Percentiles rank a stretch among this genome's conserved stretches.
Evolutionary conservation across 2,113 vertebrate genomes (phyloP).

Genomic region (Phaethornis superciliosus): DNA sequence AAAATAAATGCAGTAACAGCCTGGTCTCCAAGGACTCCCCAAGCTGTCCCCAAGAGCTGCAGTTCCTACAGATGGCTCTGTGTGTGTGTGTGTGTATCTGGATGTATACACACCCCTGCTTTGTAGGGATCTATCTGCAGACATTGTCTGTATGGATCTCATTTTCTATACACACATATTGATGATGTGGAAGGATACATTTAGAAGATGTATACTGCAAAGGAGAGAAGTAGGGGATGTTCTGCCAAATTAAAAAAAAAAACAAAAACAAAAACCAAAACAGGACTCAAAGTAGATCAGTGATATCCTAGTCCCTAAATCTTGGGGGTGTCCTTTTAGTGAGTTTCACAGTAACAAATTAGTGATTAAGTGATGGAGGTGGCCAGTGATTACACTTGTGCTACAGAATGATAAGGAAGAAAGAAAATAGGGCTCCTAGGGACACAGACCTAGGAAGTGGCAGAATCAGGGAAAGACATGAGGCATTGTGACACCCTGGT

Average conservation of each 20-base stretch:
- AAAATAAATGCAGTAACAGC: not conserved
- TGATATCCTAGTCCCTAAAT: not conserved
- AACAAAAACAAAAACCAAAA: not conserved
- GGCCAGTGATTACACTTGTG: not conserved
- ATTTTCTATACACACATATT: not conserved
- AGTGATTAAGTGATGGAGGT: not conserved
- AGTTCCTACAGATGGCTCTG: not conserved
- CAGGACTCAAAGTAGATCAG: not conserved
- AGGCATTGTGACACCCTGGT: not conserved
- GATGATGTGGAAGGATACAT: fast-evolving
- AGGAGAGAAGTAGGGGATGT: not conserved
- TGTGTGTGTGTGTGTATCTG: not conserved
- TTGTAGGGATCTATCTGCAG: fast-evolving
- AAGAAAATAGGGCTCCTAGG: not conserved
- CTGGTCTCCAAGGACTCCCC: not conserved
- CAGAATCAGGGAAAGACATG: not conserved
- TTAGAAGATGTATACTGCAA: not conserved
- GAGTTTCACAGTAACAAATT: not conserved
- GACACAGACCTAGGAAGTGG: not conserved
- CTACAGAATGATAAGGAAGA: not conserved
- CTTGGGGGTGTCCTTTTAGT: not conserved
- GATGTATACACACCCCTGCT: not conserved
- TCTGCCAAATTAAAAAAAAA: not conserved
- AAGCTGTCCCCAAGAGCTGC: not conserved
- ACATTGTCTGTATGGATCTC: fast-evolving